phyloP scores from a whole-genome alignment of 2,797 vertebrate genomes.

The Rhinoraja longicauda region DNA sequence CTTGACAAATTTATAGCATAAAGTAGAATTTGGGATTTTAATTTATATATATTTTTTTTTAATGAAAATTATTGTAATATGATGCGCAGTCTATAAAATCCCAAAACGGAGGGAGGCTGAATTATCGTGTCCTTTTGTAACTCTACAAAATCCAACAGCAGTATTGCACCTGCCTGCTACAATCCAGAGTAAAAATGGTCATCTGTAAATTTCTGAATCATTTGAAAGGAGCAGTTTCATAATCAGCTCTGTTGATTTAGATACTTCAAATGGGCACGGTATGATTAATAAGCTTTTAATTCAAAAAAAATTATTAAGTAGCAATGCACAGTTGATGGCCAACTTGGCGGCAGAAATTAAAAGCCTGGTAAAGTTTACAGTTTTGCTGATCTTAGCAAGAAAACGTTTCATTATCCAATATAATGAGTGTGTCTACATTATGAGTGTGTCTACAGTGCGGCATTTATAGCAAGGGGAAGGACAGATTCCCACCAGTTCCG shows the following conservation, averaged over 20 bases:
- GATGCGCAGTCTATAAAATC: neutral
- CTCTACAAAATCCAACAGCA: neutral
- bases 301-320: neutral
- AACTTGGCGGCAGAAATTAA: neutral
- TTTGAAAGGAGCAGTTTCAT: conserved; percentile 13
- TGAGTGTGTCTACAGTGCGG: neutral
- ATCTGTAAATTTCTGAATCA: neutral
- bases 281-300: neutral
- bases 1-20: conserved; percentile 21
- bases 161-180: neutral
- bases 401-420: neutral
- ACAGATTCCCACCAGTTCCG: neutral
- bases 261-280: neutral
- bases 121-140: conserved; percentile 7
- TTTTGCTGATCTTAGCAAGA: neutral
- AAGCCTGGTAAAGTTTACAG: neutral
- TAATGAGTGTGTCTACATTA: neutral
- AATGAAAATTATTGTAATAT: conserved; percentile 1
- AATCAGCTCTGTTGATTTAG: neutral
- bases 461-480: neutral
- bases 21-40: conserved; percentile 5
- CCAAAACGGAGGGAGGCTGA: neutral
- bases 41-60: neutral
- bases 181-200: too few species aligned
- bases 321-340: neutral